Evolutionary conservation across 2,797 vertebrate species (phyloP), one percentile per base, ranked within the genome.

Genomic region (Acanthurus tractus): DNA sequence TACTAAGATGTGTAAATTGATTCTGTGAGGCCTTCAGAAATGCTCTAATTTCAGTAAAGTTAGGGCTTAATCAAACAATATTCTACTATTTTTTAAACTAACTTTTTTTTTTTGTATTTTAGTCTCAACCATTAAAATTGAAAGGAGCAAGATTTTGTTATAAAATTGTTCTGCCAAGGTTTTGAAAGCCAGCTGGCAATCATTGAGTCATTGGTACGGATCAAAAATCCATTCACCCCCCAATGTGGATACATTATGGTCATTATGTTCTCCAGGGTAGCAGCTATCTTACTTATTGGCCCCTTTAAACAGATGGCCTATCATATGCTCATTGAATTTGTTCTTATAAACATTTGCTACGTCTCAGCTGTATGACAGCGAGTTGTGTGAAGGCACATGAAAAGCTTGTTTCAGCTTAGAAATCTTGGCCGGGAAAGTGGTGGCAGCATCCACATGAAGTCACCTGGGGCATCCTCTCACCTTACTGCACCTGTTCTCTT

Each of bases 401-500:
- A 68, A 85, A 89, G 85, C 69, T 74, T 79, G 81, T 85, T 77
- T 90, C 64, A 70, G 69, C 70, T 50, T 44, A 4, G 29, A 61
- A 80, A 78, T 76, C 62, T 88, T 91, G 90, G 90, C 88, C 12
- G 17, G 42, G 8, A 58, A 71, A 63, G 76, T 15, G 59, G 69
- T 29, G 62, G 50, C 83, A 62, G 34, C 71, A 18, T 83, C 80
- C 84, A 78, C 57, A 65, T 18, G 1, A 74, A 86, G 74, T 86
- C 90, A 91, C 89, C 80, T 65, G 89, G 84, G 90, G 87, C 70
- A 61, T 81, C 74, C 59, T 64, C 81, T 91, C 83, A 86, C 85
- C 80, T 86, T 76, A 58, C 83, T 18, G 80, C 91, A 92, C 87
- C 86, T 92, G 90, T 90, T 90, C 87, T 86, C 73, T 87, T 92